Evolutionary conservation across 2,113 vertebrate genomes (phyloP), one percentile per base, ranked within the genome.

Genomic region (Heliornis fulica): DNA sequence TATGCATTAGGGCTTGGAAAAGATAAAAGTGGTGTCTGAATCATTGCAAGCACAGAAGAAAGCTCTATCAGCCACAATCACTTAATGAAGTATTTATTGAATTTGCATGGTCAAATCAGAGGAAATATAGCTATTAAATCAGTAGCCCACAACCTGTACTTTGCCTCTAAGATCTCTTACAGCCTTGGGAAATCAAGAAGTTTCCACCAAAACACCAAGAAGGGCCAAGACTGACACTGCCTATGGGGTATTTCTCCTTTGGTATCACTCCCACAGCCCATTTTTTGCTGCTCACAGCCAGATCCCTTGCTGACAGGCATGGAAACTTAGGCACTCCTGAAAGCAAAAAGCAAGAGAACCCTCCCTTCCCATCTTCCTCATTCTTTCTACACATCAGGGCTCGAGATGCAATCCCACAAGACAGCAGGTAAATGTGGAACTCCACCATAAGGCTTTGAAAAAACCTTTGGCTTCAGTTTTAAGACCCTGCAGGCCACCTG

Each of bases 51-150:
- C 41, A 78, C 17, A 61, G 38, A 54, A 90, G 45, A 34, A 96
- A 96, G 80, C 41, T 91, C 57, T 84, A 79, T 81, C 80, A 74
- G 71, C 28, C 50, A 66, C 23, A 57, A 38, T 38, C 89, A 64
- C 71, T 70, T 45, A 53, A 81, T 69, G 21, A 88, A 84, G 91
- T 88, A 80, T 94, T 83, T 77, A 93, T 5, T 79, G n/a, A 66
- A 71, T 79, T 61, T 88, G 38, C 48, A 72, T 22, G 66, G 79
- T 23, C 13, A 86, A 79, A 31, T 84, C 78, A 53, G 63, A 93
- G 43, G 38, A 87, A 93, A 92, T 89, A 68, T 1, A 82, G 32
- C 46, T 45, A 50, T 85, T 85, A 70, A 72, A 77, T 40, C 38
- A 92, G 61, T 2, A 77, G 61, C 43, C 70, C 53, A 78, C 43